These are phyloP conservation scores for Lasioglossum marginatum DNA, from an alignment of 2,888 invertebrate genomes.

Conservation along the genomic window DNA sequence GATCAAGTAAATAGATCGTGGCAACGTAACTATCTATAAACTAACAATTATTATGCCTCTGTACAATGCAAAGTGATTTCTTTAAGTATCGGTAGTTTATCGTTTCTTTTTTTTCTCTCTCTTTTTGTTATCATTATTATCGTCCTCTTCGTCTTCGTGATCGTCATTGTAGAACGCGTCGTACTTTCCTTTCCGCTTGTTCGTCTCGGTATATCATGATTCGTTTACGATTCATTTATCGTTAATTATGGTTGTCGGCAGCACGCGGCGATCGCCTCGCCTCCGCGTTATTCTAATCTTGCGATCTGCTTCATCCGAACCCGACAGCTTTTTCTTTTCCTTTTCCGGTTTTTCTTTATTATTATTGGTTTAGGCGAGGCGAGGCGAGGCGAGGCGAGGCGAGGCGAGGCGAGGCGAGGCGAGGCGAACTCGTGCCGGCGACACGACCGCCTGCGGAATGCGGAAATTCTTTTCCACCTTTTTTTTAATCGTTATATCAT, in stretches of 20 bases:
- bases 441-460: slow-evolving; percentile 53
- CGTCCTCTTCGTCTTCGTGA: slow-evolving; percentile 38
- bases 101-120: slow-evolving; percentile 4
- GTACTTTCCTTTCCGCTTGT: slow-evolving; percentile 7
- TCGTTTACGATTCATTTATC: slow-evolving; percentile 23
- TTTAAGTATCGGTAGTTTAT: slow-evolving; percentile 66
- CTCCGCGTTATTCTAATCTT: background rate
- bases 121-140: slow-evolving; percentile 10
- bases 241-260: slow-evolving; percentile 45
- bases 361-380: background rate
- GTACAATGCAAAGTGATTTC: slow-evolving; percentile 81
- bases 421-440: background rate
- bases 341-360: background rate
- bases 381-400: slow-evolving; percentile 3
- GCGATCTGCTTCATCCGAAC: background rate
- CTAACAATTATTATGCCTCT: slow-evolving; percentile 83
- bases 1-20: slow-evolving; percentile 76
- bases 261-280: slow-evolving; percentile 19
- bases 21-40: slow-evolving; percentile 79
- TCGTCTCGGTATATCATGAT: background rate
- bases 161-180: slow-evolving; percentile 16
- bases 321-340: background rate
- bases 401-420: background rate
- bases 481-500: slow-evolving; percentile 30
- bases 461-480: background rate